phyloP scores from a whole-genome alignment of 2,797 vertebrate genomes.

The Benthosema pterotum region DNA sequence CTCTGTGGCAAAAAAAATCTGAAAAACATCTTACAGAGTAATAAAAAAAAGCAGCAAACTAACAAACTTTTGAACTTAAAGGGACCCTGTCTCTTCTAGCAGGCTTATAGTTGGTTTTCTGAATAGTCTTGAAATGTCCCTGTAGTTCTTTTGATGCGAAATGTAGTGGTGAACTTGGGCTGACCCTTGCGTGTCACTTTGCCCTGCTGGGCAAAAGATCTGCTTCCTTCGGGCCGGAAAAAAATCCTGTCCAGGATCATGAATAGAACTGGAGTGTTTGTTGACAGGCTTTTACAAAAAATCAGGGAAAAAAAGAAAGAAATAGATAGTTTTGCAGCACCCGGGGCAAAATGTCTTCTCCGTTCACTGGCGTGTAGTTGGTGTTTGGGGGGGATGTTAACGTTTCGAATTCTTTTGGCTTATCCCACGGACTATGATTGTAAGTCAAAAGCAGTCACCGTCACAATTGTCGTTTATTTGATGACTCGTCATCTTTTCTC shows the following conservation, averaged over 20 bases:
- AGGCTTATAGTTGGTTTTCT: slow-evolving; percentile 37
- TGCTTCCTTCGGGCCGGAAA: slow-evolving; percentile 31
- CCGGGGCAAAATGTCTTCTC: background rate
- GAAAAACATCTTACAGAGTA: slow-evolving; percentile 62
- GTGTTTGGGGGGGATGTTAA: background rate
- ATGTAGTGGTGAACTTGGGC: slow-evolving; percentile 61
- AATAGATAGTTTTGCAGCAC: background rate
- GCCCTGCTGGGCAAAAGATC: slow-evolving; percentile 30
- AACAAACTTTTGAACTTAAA: slow-evolving; percentile 60
- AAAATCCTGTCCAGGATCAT: slow-evolving; percentile 37
- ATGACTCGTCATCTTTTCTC: slow-evolving; percentile 38
- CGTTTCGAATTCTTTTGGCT: slow-evolving; percentile 5
- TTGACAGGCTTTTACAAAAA: slow-evolving; percentile 6
- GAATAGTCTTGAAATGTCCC: slow-evolving; percentile 29
- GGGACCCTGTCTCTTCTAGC: slow-evolving; percentile 53
- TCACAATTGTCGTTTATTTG: slow-evolving; percentile 13
- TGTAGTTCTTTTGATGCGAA: slow-evolving; percentile 55
- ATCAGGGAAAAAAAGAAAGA: background rate
- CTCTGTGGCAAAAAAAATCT: slow-evolving; percentile 57
- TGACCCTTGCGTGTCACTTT: slow-evolving; percentile 61
- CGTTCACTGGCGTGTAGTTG: background rate
- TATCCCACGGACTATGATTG: background rate
- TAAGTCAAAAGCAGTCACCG: slow-evolving; percentile 8
- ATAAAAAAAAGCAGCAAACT: slow-evolving; percentile 43
- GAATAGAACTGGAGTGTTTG: slow-evolving; percentile 11